Evolutionary conservation across 2,888 invertebrate genomes (phyloP), one percentile per base, ranked within the genome.

Genomic region (Conops quadrifasciatus): DNA sequence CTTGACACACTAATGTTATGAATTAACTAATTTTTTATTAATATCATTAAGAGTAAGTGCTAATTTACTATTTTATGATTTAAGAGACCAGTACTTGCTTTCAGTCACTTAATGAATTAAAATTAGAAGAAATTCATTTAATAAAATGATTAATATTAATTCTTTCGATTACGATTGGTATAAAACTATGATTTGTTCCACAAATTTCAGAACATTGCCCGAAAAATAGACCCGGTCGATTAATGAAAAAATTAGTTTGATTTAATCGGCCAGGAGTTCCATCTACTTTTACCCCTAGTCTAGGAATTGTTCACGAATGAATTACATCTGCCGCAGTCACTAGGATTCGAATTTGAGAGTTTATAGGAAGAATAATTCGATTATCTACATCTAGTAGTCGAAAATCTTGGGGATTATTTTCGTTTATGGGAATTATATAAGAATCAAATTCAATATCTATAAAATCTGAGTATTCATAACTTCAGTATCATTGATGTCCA

Each of bases 191-290:
- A 83, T 93, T 93, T 68, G 90, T 89, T 0, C 93, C 93, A 87
- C 93, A 93, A 87, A 93, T 93, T 89, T 93, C 92, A 78, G 92
- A 93, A 83, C 93, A 93, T 89, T 93, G 92, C 0, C 92, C 92
- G 85, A 86, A 93, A 85, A 88, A 91, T 82, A 92, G 78, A 58
- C 92, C 91, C 0, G 90, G 88, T 2, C 89, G 89, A 76, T 88
- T 90, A 78, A 89, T 87, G 78, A 87, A 87, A 83, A 92, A 88
- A 78, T 87, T 88, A 80, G 86, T 87, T 90, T 91, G 90, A 78
- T 91, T 91, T 83, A 91, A 77, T 58, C 91, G 90, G 0, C 91
- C 90, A 0, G 90, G 91, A 0, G 89, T 89, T 88, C 89, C 90
- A 91, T 2, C 90, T 90, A 75, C 91, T 49, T 49, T 49, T 49